Evolutionary conservation across 1,140 invertebrate species (phyloP), one percentile per base, ranked within the genome.

Genomic region (Hylaeus volcanicus): DNA sequence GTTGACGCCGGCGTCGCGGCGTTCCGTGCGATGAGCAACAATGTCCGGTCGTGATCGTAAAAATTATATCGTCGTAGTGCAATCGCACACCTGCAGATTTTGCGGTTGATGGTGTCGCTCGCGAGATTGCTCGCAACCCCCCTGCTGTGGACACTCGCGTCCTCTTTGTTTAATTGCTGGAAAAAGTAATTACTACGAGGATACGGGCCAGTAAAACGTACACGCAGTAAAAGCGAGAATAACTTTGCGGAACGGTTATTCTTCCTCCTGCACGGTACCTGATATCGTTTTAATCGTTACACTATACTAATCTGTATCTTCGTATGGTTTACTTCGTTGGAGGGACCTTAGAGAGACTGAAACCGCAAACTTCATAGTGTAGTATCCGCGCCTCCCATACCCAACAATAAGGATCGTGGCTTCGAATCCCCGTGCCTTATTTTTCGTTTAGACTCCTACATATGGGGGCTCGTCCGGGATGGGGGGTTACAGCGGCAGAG

Each of bases 161-260:
- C 1, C 4, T n/a, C 37, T 66, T 63, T 48, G 48, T 72, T 68
- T 80, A 74, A 79, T 26, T 53, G 58, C 70, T 11, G n/a, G 64
- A 43, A 43, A 55, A 58, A 45, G 56, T 72, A 81, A 77, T 84
- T 81, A 74, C 68, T 39, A 9, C 9, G 5, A 5, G 15, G 39
- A 71, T 43, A 55, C 15, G 14, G 69, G 4, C n/a, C 39, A 37
- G 15, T 65, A 6, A 45, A 61, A 1, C 45, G n/a, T 43, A 1
- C 8, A 4, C 39, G 61, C 4, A 45, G 15, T 58, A 37, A 75
- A 66, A 64, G 1, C 26, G 43, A 8, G 5, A 15, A 26, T 15
- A 66, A 65, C 8, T 26, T 53, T 3, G 45, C 5, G 15, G 6
- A 2, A 37, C 5, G 55, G 15, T 58, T n/a, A 4, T 15, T 64